These are phyloP conservation scores for Henicopernis longicauda DNA, from an alignment of 2,113 vertebrate species.

Conservation along the genomic window DNA sequence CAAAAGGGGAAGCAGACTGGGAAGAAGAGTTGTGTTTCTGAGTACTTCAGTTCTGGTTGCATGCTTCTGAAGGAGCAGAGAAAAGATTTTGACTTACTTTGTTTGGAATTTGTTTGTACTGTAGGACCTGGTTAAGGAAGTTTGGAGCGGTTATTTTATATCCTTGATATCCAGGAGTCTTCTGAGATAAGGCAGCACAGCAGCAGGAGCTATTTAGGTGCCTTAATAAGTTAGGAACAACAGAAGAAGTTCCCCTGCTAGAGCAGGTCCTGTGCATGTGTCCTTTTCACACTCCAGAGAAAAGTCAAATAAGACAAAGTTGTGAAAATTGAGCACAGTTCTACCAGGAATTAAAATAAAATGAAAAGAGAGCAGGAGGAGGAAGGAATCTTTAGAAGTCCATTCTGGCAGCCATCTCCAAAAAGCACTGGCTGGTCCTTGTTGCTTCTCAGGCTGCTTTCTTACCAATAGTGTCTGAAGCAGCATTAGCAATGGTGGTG, in stretches of 20 bases:
- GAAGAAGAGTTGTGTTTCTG: background rate
- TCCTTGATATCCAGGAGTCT: background rate
- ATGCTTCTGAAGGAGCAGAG: background rate
- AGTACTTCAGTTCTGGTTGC: background rate
- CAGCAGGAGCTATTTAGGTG: background rate
- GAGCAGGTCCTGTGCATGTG: background rate
- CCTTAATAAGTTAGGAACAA: background rate
- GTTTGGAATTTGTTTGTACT: background rate
- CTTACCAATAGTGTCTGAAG: background rate
- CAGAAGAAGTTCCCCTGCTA: background rate
- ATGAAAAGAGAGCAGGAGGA: background rate
- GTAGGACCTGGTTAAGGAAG: background rate
- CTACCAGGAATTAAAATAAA: background rate
- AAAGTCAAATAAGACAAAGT: background rate
- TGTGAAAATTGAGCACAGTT: background rate
- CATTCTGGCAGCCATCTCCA: background rate
- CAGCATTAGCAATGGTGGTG: background rate
- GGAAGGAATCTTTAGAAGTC: background rate
- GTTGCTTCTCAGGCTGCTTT: background rate
- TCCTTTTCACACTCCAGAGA: background rate
- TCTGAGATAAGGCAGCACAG: background rate
- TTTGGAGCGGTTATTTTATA: background rate
- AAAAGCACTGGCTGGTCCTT: background rate
- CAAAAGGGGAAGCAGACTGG: background rate
- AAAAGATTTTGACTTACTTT: background rate